These are phyloP conservation scores for Lasiurus cinereus DNA, from an alignment of 2,113 vertebrate genomes.

Conservation along the genomic window DNA sequence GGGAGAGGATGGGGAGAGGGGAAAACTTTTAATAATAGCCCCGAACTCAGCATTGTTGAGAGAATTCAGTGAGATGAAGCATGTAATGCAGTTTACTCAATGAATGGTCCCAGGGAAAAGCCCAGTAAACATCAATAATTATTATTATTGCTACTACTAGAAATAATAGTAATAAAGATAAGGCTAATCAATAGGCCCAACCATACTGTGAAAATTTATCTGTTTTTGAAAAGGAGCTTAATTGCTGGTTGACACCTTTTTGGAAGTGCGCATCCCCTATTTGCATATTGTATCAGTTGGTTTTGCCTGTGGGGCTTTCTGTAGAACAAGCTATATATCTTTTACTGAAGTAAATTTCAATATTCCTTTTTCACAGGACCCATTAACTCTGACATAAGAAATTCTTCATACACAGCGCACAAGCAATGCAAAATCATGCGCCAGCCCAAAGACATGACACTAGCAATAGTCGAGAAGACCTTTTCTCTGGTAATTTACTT, in stretches of 20 bases:
- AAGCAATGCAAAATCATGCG: constrained; percentile 7
- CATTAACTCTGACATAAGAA: constrained; percentile 49
- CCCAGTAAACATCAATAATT: background rate
- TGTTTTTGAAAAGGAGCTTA: constrained; percentile 38
- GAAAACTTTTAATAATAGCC: background rate
- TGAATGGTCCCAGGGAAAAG: background rate
- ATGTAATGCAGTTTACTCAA: background rate
- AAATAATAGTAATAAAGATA: background rate
- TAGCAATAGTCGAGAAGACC: constrained; percentile 22
- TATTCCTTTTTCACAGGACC: background rate
- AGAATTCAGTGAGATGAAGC: constrained; percentile 9
- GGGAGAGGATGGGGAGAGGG: too few species aligned
- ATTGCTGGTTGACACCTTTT: background rate
- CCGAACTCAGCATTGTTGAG: background rate
- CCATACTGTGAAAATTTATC: background rate
- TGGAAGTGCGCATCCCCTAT: background rate
- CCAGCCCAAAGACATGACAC: background rate
- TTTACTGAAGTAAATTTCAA: background rate
- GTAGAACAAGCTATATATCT: background rate
- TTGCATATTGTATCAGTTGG: background rate
- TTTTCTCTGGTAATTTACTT: constrained; percentile 59
- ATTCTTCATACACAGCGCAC: background rate
- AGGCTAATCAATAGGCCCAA: background rate
- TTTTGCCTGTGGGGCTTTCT: background rate
- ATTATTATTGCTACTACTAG: background rate